phyloP scores from a whole-genome alignment of 1,140 invertebrate genomes.

The Chironomus striatipennis region DNA sequence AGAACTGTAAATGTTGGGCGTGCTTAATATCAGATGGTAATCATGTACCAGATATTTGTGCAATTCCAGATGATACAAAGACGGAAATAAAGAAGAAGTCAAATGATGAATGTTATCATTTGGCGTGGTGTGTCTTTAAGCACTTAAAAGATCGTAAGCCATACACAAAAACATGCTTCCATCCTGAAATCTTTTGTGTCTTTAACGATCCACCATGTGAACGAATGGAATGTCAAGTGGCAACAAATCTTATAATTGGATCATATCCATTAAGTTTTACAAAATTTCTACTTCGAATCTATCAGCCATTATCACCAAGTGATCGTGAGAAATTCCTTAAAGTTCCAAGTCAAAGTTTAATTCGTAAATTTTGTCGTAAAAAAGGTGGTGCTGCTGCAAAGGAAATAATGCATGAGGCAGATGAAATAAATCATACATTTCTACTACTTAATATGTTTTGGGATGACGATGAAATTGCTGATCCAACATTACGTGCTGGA shows the following conservation, averaged over 20 bases:
- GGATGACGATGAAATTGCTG: constrained; percentile 11
- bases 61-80: constrained; percentile 22
- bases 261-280: constrained; percentile 25
- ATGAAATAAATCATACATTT: constrained; percentile 18
- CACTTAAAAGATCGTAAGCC: constrained; percentile 29
- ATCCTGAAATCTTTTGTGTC: constrained; percentile 23
- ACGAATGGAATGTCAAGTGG: constrained; percentile 24
- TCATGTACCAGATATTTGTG: constrained; percentile 27
- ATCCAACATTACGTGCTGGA: background rate
- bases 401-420: constrained; percentile 5
- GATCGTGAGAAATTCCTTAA: constrained; percentile 22
- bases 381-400: constrained; percentile 7
- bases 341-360: constrained; percentile 8
- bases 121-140: constrained; percentile 38
- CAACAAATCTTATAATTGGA: constrained; percentile 23
- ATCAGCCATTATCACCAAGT: constrained; percentile 18
- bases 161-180: constrained; percentile 17
- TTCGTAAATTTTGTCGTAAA: constrained; percentile 11
- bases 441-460: constrained; percentile 1
- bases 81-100: constrained; percentile 27
- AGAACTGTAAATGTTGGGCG: constrained; percentile 37
- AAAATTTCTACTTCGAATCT: constrained; percentile 24
- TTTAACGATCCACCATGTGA: constrained; percentile 23
- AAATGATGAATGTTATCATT: constrained; percentile 35
- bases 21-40: constrained; percentile 38